Percentiles rank a stretch among this genome's conserved stretches.
Evolutionary conservation across 2,113 vertebrate genomes (phyloP).

Genomic region (Catharus fuscescens): DNA sequence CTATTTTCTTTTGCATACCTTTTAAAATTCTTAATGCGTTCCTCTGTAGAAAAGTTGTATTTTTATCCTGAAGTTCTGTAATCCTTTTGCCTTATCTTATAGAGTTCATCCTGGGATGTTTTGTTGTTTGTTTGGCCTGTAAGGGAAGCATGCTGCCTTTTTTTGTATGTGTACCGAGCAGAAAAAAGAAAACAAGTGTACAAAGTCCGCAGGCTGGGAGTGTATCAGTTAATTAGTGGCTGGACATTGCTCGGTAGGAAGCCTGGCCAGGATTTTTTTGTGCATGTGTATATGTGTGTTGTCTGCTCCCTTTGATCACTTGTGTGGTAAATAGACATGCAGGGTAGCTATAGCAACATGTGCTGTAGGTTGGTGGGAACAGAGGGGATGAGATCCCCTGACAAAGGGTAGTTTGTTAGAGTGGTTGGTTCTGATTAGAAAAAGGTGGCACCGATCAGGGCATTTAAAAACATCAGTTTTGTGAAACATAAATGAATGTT

Average conservation of each 20-base stretch:
- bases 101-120: not conserved
- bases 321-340: conserved; percentile 84
- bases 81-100: not conserved
- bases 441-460: conserved; percentile 67
- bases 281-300: conserved; percentile 58
- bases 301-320: conserved; percentile 84
- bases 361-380: conserved; percentile 74
- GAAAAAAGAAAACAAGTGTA: conserved; percentile 52
- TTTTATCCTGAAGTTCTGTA: not conserved
- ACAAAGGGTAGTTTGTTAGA: conserved; percentile 84
- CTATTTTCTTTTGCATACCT: conserved; percentile 28
- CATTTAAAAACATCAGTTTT: conserved; percentile 56
- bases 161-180: not conserved
- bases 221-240: conserved; percentile 84
- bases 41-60: not conserved
- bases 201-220: conserved; percentile 34
- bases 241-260: conserved; percentile 77
- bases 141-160: conserved; percentile 2
- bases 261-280: conserved; percentile 72
- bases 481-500: conserved; percentile 36
- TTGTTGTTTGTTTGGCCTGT: conserved; percentile 12
- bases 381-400: conserved; percentile 60
- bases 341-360: conserved; percentile 84
- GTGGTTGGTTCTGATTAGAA: conserved; percentile 77
- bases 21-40: conserved; percentile 38